These are phyloP conservation scores for Troides aeacus DNA, from an alignment of 2,888 invertebrate species.

Conservation along the genomic window DNA sequence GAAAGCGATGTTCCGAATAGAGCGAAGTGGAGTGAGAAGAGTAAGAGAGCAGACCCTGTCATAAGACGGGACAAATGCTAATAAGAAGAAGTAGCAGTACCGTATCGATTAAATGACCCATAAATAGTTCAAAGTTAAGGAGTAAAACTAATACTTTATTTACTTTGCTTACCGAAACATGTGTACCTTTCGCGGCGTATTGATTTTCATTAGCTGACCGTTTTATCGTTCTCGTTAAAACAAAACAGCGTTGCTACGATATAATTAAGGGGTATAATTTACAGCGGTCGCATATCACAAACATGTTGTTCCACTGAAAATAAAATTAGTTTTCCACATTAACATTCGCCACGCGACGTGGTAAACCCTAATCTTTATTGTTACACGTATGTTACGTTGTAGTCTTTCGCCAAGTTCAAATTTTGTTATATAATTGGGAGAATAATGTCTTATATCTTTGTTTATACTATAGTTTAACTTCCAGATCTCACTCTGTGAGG, in stretches of 20 bases:
- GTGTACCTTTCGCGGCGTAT: conserved; percentile 34
- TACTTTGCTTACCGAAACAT: neutral
- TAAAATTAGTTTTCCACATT: conserved; percentile 54
- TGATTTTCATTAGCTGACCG: conserved; percentile 48
- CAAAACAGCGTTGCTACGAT: conserved; percentile 56
- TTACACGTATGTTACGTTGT: conserved; percentile 40
- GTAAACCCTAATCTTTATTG: conserved; percentile 66
- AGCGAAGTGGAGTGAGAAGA: too few relatives aligned
- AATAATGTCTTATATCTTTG: too few relatives aligned
- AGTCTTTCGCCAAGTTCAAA: neutral
- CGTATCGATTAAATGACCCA: too few relatives aligned
- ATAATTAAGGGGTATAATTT: conserved; percentile 70
- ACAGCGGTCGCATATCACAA: conserved; percentile 61
- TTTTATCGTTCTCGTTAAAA: conserved; percentile 56
- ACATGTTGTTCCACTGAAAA: conserved; percentile 69
- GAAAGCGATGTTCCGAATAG: too few relatives aligned
- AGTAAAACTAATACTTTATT: too few relatives aligned
- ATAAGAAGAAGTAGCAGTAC: too few relatives aligned
- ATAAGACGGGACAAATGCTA: too few relatives aligned
- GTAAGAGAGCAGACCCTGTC: too few relatives aligned
- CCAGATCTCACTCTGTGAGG: too few relatives aligned
- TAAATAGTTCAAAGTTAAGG: too few relatives aligned
- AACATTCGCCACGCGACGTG: conserved; percentile 59
- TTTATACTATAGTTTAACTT: too few relatives aligned
- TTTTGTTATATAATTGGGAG: neutral